Percentiles rank a stretch among this genome's conserved stretches.
These are phyloP conservation scores for Plestiodon gilberti DNA, from an alignment of 2,113 vertebrate species.

Conservation along the genomic window DNA sequence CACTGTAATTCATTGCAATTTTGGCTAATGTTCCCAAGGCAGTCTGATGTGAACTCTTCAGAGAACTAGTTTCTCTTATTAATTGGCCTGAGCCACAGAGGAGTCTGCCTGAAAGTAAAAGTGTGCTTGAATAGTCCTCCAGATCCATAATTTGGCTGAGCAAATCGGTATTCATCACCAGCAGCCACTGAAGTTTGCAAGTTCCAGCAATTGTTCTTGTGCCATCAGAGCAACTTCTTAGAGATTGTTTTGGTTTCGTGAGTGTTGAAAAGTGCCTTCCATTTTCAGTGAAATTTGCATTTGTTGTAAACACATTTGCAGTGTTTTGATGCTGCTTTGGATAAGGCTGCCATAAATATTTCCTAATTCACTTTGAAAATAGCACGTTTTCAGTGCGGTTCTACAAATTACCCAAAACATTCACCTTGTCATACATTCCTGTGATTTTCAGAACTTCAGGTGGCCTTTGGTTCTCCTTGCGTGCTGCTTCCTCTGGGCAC, in stretches of 20 bases:
- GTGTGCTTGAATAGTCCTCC: neutral
- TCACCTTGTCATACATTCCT: neutral
- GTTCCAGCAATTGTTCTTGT: neutral
- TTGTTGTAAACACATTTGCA: neutral
- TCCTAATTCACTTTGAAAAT: neutral
- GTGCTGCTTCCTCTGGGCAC: neutral
- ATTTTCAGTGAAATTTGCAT: neutral
- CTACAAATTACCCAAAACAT: neutral
- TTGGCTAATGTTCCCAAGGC: neutral
- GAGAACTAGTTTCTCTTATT: neutral
- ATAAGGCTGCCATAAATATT: neutral
- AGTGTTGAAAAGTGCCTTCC: neutral
- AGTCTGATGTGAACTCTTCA: neutral
- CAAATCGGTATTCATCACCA: neutral
- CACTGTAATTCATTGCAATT: slow-evolving; percentile 26
- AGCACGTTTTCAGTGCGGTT: neutral
- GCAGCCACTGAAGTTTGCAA: neutral
- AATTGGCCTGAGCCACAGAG: neutral
- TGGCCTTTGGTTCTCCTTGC: neutral
- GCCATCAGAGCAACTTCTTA: neutral
- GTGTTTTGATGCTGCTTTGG: neutral
- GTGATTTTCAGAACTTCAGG: neutral
- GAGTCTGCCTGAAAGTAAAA: neutral
- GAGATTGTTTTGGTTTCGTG: neutral
- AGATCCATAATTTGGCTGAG: neutral